These are phyloP conservation scores for Atherix ibis DNA, from an alignment of 2,888 invertebrate species.

Conservation along the genomic window DNA sequence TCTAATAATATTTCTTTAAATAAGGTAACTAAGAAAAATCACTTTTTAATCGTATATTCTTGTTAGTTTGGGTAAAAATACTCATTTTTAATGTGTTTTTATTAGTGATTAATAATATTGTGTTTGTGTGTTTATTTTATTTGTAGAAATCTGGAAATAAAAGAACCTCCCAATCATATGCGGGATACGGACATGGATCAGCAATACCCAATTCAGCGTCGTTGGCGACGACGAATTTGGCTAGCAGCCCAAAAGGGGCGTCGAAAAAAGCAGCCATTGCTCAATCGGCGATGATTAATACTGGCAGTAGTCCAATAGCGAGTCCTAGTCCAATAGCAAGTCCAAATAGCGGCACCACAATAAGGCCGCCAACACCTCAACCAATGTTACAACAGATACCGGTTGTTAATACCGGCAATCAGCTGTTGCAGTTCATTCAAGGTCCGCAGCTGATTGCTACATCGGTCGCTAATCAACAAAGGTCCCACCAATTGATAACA, in stretches of 20 bases:
- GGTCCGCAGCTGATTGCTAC: slow-evolving; percentile 16
- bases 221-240: slow-evolving; percentile 32
- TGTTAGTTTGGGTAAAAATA: no score
- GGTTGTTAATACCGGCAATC: slow-evolving; percentile 17
- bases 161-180: slow-evolving; percentile 11
- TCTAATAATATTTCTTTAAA: slow-evolving; percentile 34
- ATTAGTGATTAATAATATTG: slow-evolving; percentile 1
- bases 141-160: slow-evolving; percentile 10
- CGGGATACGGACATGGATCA: slow-evolving; percentile 28
- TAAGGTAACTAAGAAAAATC: no score
- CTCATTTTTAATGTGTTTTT: no score
- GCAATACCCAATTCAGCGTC: slow-evolving; percentile 26
- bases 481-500: slow-evolving; percentile 9
- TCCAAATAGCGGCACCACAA: slow-evolving; percentile 24
- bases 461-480: slow-evolving; percentile 10
- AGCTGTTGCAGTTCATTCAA: slow-evolving; percentile 18
- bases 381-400: slow-evolving; percentile 24
- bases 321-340: slow-evolving; percentile 33
- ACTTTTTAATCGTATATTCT: no score
- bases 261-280: slow-evolving; percentile 30
- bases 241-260: slow-evolving; percentile 33
- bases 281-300: slow-evolving; percentile 14
- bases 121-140: background rate
- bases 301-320: slow-evolving; percentile 28
- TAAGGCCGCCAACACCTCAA: slow-evolving; percentile 31